phyloP scores from a whole-genome alignment of 2,113 vertebrate species.

The Tragelaphus imberbis region DNA sequence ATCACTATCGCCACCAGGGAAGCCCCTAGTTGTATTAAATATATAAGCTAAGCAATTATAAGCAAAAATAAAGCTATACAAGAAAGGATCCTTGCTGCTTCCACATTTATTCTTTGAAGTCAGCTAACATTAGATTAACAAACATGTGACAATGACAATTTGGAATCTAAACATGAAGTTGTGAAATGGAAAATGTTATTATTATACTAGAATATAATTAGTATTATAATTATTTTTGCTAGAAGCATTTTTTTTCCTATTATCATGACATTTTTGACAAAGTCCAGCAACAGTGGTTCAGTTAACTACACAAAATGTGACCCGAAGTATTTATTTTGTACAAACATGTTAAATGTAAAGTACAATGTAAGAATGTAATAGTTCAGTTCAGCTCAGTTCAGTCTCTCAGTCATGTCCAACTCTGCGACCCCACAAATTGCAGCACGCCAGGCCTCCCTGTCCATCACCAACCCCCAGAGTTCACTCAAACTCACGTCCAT shows the following conservation, averaged over 20 bases:
- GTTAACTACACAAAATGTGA: background rate
- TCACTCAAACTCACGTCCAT: no score
- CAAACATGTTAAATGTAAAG: background rate
- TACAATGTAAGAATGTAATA: background rate
- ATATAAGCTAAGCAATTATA: background rate
- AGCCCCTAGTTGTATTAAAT: background rate
- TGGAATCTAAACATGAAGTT: background rate
- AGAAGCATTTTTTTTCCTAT: background rate
- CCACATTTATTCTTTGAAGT: background rate
- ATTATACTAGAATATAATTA: slow-evolving; percentile 22
- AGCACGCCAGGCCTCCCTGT: no score
- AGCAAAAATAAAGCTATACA: background rate
- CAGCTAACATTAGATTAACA: background rate
- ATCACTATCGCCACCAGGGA: background rate
- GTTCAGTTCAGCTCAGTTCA: no score
- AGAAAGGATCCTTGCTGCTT: background rate
- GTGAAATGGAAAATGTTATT: background rate
- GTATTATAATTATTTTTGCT: background rate
- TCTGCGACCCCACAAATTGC: no score
- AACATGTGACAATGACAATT: background rate
- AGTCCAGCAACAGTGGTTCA: background rate
- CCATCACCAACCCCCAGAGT: no score
- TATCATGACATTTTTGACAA: slow-evolving; percentile 26
- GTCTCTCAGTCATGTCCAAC: accelerated
- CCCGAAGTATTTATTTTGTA: background rate